A percentile compares a stretch with the other conserved stretches of the same genome.
Conservation (phyloP, 1,140 invertebrate species). For the Pseudomyrmex concolor region DNA sequence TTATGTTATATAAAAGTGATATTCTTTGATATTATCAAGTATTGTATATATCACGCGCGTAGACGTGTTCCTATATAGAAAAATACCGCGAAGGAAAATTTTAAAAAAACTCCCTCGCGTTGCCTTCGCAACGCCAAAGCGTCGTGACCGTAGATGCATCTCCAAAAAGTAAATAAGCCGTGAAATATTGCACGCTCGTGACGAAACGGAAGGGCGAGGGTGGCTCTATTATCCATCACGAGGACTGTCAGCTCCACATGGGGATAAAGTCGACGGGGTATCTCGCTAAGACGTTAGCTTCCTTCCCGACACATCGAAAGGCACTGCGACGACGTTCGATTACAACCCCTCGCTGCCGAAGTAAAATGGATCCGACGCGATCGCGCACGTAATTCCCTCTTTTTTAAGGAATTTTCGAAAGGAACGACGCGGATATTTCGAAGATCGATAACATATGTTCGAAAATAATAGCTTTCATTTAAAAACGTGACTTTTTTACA, state of each 20-base stretch:
- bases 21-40: too few species aligned
- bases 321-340: constrained; percentile 18
- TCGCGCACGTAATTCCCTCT: constrained; percentile 13
- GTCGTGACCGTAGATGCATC: constrained; percentile 30
- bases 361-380: constrained; percentile 28
- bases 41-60: too few species aligned
- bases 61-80: background rate
- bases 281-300: constrained; percentile 45
- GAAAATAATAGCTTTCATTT: background rate
- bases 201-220: constrained; percentile 37
- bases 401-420: constrained; percentile 8
- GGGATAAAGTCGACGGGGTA: constrained; percentile 55
- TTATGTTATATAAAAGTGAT: too few species aligned
- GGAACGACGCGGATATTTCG: background rate
- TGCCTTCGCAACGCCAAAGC: constrained; percentile 19
- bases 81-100: background rate
- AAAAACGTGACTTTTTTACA: background rate
- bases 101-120: constrained; percentile 10
- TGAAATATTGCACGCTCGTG: constrained; percentile 66
- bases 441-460: background rate
- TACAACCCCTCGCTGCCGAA: constrained; percentile 3
- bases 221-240: constrained; percentile 66
- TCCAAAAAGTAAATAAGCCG: constrained; percentile 71
- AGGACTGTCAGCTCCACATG: constrained; percentile 66
- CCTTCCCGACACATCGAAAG: constrained; percentile 38